Percentiles rank a stretch among this genome's conserved stretches.
These are phyloP conservation scores for Pantherophis guttatus DNA, from an alignment of 2,113 vertebrate genomes.

Conservation along the genomic window DNA sequence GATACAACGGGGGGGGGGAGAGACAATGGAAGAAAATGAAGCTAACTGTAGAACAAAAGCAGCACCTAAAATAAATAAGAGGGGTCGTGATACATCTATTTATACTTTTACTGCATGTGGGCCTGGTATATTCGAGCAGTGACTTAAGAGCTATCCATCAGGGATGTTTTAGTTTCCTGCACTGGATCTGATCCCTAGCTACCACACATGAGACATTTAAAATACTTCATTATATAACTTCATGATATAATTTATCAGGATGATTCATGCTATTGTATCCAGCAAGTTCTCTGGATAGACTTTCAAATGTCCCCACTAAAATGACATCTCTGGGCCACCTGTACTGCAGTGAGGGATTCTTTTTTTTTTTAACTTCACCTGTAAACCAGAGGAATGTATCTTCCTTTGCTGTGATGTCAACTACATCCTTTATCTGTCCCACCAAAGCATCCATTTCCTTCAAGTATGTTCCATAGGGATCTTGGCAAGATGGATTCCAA, in stretches of 20 bases:
- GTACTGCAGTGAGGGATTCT: background rate
- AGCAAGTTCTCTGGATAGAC: background rate
- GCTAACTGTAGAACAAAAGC: background rate
- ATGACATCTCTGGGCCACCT: background rate
- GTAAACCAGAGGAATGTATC: conserved; percentile 90
- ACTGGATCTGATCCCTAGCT: background rate
- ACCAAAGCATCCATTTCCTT: conserved; percentile 87
- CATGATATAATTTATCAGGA: background rate
- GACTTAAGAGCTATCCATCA: background rate
- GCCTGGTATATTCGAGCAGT: background rate
- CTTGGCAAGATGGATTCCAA: background rate
- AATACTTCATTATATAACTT: background rate
- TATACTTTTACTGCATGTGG: background rate
- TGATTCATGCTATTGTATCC: background rate
- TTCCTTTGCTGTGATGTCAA: conserved; percentile 65
- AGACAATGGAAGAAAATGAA: background rate
- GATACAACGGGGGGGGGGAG: background rate
- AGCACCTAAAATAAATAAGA: background rate
- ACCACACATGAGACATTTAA: background rate
- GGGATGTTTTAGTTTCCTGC: background rate
- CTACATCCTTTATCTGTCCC: conserved; percentile 72
- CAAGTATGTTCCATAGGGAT: conserved; percentile 73
- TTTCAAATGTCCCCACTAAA: background rate
- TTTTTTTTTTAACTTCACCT: conserved; percentile 64
- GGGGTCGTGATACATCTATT: too few species aligned